Evolutionary conservation across 2,888 invertebrate species (phyloP), one percentile per base, ranked within the genome.

Genomic region (Pristionchus maxplancki): DNA sequence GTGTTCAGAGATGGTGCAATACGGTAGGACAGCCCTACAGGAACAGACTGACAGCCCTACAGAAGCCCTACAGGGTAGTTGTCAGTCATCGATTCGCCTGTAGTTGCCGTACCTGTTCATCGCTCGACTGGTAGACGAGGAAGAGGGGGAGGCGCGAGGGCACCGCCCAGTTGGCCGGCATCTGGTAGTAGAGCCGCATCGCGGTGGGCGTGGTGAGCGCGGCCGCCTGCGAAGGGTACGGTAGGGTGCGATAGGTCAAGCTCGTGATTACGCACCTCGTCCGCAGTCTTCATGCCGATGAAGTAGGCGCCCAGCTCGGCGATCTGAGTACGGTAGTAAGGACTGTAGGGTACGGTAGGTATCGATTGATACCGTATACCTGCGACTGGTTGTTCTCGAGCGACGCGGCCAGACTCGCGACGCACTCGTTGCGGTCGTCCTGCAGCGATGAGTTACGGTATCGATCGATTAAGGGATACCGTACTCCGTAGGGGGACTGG

Each of bases 151-250:
- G 37, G 20, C 34, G 37, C 11, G 34, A 50, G 48, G 86, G 17
- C 40, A 86, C 9, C 2, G 5, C 4, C 3, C 67, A 24, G 50
- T 86, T 40, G n/a, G 11, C 17, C 1, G 86, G 86, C 71, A 67
- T 20, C 31, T 86, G 86, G 50, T 86, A 86, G 86, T 86, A 86
- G 9, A 86, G 48, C 24, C 71, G 86, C 17, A 86, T 28, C 24
- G 44, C 31, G 4, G 86, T 67, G 4, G 67, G 86, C 9, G 58
- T 37, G 4, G 62, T 62, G 40, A 4, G 15, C 4, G 6, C 62
- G 11, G 34, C n/a, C 11, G 84, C 84, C 84, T 84, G 62, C 20
- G 28, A 74, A 5, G 24, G 34, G 5, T 40, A 5, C 34, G 74
- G 74, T 37, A 74, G 31, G 37, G 37, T 71, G 20, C 71, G 37